Evolutionary conservation across 2,797 vertebrate species (phyloP).

Genomic region (Mus caroli): DNA sequence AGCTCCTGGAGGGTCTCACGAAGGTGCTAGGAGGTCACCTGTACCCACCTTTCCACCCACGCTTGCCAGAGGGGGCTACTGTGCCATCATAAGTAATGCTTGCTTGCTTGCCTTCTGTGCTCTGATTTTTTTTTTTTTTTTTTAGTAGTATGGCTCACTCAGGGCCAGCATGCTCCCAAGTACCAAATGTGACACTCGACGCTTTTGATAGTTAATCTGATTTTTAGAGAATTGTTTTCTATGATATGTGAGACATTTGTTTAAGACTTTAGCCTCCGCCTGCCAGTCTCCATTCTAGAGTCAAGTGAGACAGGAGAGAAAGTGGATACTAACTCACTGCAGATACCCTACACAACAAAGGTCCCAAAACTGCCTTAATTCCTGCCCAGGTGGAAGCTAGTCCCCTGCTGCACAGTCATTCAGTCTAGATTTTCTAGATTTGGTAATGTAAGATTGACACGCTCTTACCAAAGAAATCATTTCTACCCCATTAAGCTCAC

Average conservation of each 20-base stretch:
- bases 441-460: constrained; percentile 17
- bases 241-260: constrained; percentile 66
- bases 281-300: constrained; percentile 76
- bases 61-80: constrained; percentile 68
- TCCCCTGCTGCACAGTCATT: background rate
- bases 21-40: constrained; percentile 9
- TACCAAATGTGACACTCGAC: constrained; percentile 84
- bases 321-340: constrained; percentile 58
- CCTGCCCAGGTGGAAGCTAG: constrained; percentile 46
- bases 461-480: constrained; percentile 67
- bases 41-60: constrained; percentile 81
- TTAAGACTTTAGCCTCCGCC: constrained; percentile 72
- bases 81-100: constrained; percentile 74
- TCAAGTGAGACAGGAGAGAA: constrained; percentile 73
- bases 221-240: constrained; percentile 80
- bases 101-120: constrained; percentile 82
- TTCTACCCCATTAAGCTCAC: background rate
- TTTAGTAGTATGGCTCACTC: constrained; percentile 81
- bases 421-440: constrained; percentile 47
- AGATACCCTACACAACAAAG: constrained; percentile 75
- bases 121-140: constrained; percentile 76
- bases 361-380: constrained; percentile 86
- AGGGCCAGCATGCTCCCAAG: constrained; percentile 79
- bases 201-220: constrained; percentile 84
- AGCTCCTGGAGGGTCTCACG: background rate